Evolutionary conservation across 2,888 invertebrate species (phyloP).

Genomic region (Aleiodes testaceus): DNA sequence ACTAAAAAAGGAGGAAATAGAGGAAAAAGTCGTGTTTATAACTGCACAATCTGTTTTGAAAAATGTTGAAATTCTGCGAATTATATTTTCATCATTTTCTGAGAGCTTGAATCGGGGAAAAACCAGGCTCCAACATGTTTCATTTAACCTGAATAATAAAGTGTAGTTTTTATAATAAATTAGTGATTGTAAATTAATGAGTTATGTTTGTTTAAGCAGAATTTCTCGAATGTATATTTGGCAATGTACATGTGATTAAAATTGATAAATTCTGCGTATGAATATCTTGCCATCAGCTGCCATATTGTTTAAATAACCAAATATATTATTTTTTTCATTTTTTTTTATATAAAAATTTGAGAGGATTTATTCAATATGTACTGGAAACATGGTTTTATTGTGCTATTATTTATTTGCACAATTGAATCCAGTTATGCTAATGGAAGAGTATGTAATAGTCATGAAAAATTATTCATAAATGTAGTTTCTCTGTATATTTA

Average conservation of each 20-base stretch:
- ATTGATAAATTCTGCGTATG: background rate
- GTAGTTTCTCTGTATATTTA: background rate
- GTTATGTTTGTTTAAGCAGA: too few relatives aligned
- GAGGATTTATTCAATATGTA: constrained; percentile 20
- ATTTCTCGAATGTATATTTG: too few relatives aligned
- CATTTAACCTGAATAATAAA: too few relatives aligned
- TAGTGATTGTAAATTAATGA: too few relatives aligned
- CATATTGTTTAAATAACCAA: constrained; percentile 19
- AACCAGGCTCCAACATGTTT: too few relatives aligned
- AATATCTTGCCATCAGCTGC: constrained; percentile 20
- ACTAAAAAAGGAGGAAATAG: too few relatives aligned
- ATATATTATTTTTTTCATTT: background rate
- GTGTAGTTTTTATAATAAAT: too few relatives aligned
- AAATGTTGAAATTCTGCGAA: too few relatives aligned
- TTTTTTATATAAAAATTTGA: constrained; percentile 1
- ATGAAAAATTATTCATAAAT: background rate
- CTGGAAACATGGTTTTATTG: constrained; percentile 14
- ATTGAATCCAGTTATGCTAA: constrained; percentile 11
- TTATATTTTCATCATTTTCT: too few relatives aligned
- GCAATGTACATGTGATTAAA: background rate
- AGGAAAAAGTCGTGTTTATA: too few relatives aligned
- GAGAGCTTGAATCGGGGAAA: too few relatives aligned
- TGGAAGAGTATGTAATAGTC: constrained; percentile 19
- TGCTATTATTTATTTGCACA: background rate
- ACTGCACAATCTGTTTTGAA: too few relatives aligned